phyloP scores from a whole-genome alignment of 2,113 vertebrate species.

The Vulpes lagopus region DNA sequence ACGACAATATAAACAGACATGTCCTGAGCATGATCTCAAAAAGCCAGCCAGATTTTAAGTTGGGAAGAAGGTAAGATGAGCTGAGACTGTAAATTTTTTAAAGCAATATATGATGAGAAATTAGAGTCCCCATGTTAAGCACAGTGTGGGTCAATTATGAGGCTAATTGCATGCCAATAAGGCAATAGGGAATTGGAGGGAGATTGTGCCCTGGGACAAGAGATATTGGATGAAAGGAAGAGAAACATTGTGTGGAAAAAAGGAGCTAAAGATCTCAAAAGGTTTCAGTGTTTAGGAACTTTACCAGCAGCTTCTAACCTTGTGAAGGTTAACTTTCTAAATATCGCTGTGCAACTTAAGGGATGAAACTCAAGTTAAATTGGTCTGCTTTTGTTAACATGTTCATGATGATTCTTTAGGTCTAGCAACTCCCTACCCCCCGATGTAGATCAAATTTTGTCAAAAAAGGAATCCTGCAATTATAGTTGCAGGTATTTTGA shows the following conservation, averaged over 20 bases:
- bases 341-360: background rate
- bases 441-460: constrained; percentile 60
- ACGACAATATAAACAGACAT: background rate
- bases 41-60: background rate
- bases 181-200: background rate
- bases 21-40: background rate
- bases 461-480: constrained; percentile 48
- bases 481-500: constrained; percentile 51
- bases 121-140: background rate
- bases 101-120: background rate
- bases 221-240: background rate
- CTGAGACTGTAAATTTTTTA: background rate
- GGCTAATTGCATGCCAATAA: background rate
- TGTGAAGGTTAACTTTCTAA: constrained; percentile 50
- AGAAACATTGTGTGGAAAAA: background rate
- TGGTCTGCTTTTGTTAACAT: constrained; percentile 51
- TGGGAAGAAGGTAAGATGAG: background rate
- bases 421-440: background rate
- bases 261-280: background rate
- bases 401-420: constrained; percentile 28
- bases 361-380: constrained; percentile 42
- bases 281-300: constrained; percentile 1
- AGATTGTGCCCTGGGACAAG: background rate
- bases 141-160: background rate
- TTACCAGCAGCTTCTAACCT: constrained; percentile 35